phyloP scores from a whole-genome alignment of 2,888 invertebrate species.

The Eumerus sabulonum region DNA sequence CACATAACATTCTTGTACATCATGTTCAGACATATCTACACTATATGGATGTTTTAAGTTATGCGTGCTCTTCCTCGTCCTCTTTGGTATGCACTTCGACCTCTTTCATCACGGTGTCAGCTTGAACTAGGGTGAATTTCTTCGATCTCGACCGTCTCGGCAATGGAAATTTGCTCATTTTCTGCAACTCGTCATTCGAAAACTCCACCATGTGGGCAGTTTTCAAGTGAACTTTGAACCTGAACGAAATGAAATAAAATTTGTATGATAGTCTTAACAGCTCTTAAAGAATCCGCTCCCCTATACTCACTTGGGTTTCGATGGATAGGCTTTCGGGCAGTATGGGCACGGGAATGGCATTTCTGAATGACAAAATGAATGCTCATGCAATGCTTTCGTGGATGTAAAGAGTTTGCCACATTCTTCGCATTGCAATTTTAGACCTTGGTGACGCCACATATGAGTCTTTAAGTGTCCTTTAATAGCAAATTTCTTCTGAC shows the following conservation, averaged over 20 bases:
- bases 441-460: constrained; percentile 71
- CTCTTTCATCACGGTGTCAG: constrained; percentile 70
- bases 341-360: constrained; percentile 72
- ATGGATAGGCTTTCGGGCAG: constrained; percentile 70
- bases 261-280: too few relatives aligned
- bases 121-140: constrained; percentile 70
- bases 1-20: too few relatives aligned
- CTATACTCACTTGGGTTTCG: constrained; percentile 71
- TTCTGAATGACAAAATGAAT: constrained; percentile 71
- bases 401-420: constrained; percentile 71
- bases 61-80: constrained; percentile 35
- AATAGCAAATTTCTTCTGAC: constrained; percentile 70
- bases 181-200: constrained; percentile 69
- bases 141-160: constrained; percentile 66
- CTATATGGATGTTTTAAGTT: not conserved
- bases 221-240: constrained; percentile 71
- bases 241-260: constrained; percentile 43
- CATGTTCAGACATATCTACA: too few relatives aligned
- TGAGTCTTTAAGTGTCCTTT: constrained; percentile 71
- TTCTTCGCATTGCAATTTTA: constrained; percentile 71
- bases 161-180: constrained; percentile 52
- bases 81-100: constrained; percentile 68
- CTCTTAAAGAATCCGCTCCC: too few relatives aligned
- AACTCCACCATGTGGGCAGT: constrained; percentile 68
- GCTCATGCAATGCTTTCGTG: constrained; percentile 71